Percentiles rank a stretch among this genome's conserved stretches.
These are phyloP conservation scores for Leptopilina boulardi DNA, from an alignment of 1,140 invertebrate genomes.

Conservation along the genomic window DNA sequence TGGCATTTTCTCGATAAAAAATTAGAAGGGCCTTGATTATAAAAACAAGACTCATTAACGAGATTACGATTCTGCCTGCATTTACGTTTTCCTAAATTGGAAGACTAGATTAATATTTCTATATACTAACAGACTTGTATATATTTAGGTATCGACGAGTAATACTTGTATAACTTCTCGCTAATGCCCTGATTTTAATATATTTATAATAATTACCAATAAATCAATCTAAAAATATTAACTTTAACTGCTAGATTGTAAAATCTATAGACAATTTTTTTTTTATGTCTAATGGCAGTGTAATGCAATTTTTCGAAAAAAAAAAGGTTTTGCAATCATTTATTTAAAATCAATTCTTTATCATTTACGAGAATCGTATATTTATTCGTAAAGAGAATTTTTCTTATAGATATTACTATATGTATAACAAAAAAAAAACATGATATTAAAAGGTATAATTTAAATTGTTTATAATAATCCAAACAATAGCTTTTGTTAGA, in stretches of 20 bases:
- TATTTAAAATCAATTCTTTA: not conserved
- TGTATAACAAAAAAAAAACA: no score
- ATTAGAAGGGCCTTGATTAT: not conserved
- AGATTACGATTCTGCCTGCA: constrained; percentile 31
- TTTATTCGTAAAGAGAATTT: not conserved
- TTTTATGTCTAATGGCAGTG: constrained; percentile 11
- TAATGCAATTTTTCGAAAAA: not conserved
- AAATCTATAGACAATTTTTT: not conserved
- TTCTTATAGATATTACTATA: no score
- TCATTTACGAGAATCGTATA: not conserved
- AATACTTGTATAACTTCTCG: constrained; percentile 55
- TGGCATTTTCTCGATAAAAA: constrained; percentile 22
- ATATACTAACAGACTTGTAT: constrained; percentile 59
- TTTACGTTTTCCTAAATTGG: constrained; percentile 52
- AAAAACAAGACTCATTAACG: constrained; percentile 9
- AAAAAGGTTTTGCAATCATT: not conserved
- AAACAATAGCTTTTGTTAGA: not conserved
- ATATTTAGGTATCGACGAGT: constrained; percentile 50
- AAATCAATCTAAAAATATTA: constrained; percentile 31
- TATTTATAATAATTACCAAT: constrained; percentile 35
- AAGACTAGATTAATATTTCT: constrained; percentile 66
- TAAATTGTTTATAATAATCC: no score
- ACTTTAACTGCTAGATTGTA: not conserved
- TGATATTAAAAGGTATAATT: no score
- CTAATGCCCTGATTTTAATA: constrained; percentile 48